These are phyloP conservation scores for Zalophus californianus DNA, from an alignment of 2,797 vertebrate species.

Conservation along the genomic window DNA sequence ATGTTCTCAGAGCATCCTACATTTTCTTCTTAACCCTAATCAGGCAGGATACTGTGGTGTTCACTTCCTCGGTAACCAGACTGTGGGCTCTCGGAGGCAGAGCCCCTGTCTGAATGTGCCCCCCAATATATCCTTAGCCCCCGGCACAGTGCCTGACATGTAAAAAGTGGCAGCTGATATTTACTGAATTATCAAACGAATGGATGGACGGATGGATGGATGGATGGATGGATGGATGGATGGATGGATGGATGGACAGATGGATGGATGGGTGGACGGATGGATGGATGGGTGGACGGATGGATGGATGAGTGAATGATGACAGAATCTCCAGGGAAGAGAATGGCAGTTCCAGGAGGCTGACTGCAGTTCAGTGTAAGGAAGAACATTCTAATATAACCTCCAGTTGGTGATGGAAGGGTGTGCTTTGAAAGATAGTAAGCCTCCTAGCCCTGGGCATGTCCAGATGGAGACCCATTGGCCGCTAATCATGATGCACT, in stretches of 20 bases:
- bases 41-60: background rate
- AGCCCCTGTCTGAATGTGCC: background rate
- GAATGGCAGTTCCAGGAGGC: background rate
- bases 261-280: no score
- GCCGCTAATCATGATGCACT: background rate
- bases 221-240: background rate
- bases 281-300: no score
- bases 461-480: background rate
- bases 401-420: background rate
- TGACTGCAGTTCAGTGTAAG: accelerated
- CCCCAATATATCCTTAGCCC: background rate
- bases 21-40: background rate
- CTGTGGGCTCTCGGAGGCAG: background rate
- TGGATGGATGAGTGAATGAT: background rate
- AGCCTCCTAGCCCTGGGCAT: background rate
- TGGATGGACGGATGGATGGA: background rate
- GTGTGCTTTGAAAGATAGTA: background rate
- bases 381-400: background rate
- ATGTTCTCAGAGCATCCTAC: background rate
- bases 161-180: background rate
- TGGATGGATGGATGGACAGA: no score
- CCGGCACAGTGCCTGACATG: accelerated
- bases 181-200: background rate
- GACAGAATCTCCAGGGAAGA: background rate
- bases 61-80: background rate